Evolutionary conservation across 2,113 vertebrate species (phyloP), one percentile per base, ranked within the genome.

Genomic region (Clarias macrocephalus): DNA sequence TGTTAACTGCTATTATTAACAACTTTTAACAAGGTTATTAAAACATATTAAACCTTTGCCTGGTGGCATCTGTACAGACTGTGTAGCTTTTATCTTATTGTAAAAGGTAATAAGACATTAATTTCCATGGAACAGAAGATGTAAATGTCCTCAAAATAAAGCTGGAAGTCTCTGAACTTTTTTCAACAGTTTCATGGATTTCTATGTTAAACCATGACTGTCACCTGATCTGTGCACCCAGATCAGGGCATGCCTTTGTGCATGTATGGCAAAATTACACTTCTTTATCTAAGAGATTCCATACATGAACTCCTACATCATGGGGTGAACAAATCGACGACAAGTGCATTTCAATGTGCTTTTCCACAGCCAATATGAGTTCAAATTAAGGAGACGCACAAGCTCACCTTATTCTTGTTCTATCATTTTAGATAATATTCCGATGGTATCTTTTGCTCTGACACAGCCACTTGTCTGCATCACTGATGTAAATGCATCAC

Each of bases 261-360:
- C 21, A 18, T 73, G 9, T 42, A 42, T 42, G 18, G 72, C 7
- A 48, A 42, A 88, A 88, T 70, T 60, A 12, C 65, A 72, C 28
- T 8, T 75, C 73, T 65, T 83, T 86, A 54, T 84, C 65, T 88
- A 57, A 56, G 70, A 30, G 48, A 15, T 75, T 63, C 56, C 65
- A 66, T 37, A n/a, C 83, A 75, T 83, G 63, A 83, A 86, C 60
- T 62, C 60, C 73, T 48, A 52, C 4, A 33, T 65, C 11, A 65
- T n/a, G 33, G 2, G 10, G 42, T 37, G 62, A 65, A 30, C 5
- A 42, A 21, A 82, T 65, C 19, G 48, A 63, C 23, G 21, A 82
- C 60, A 42, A 80, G 37, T 75, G n/a, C 48, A 23, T 18, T 10
- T 21, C 33, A 23, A 21, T 23, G 11, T 60, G 28, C 28, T 33